Conservation (phyloP, 2,888 invertebrate species). For the Alloplasta piceator region DNA sequence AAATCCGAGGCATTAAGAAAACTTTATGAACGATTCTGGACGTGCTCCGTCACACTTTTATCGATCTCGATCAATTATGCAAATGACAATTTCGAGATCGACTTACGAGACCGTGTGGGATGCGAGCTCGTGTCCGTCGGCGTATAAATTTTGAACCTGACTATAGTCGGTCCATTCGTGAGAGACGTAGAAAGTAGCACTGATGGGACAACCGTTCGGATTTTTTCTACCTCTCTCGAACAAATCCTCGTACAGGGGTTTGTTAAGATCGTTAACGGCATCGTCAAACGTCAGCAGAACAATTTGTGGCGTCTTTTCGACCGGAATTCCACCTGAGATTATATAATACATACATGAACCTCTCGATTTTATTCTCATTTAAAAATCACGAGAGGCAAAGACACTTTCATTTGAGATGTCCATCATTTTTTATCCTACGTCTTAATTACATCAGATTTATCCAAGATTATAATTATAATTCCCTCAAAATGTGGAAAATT, state of each 20-base stretch:
- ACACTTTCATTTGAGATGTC: neutral
- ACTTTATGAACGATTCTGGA: neutral
- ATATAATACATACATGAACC: neutral
- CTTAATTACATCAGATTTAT: too few relatives aligned
- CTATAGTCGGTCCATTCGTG: constrained; percentile 99
- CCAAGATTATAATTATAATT: too few relatives aligned
- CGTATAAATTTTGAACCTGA: constrained; percentile 97
- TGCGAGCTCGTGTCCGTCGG: constrained; percentile 98
- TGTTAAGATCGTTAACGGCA: constrained; percentile 97
- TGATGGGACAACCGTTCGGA: constrained; percentile 96
- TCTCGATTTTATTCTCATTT: constrained; percentile 1
- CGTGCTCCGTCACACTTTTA: constrained; percentile 50
- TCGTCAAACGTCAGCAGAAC: constrained; percentile 97
- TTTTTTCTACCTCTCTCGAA: constrained; percentile 95
- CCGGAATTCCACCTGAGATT: constrained; percentile 89
- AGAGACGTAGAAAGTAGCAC: constrained; percentile 98
- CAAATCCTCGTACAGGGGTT: constrained; percentile 94
- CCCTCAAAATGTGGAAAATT: too few relatives aligned
- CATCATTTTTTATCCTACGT: too few relatives aligned
- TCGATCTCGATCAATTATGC: constrained; percentile 56
- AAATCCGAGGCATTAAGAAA: neutral
- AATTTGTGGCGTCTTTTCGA: constrained; percentile 94
- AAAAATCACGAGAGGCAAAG: neutral
- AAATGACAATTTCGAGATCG: constrained; percentile 44
- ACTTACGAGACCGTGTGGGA: constrained; percentile 99